Conservation (phyloP, 2,888 invertebrate species). For the Epiblema foenella region DNA sequence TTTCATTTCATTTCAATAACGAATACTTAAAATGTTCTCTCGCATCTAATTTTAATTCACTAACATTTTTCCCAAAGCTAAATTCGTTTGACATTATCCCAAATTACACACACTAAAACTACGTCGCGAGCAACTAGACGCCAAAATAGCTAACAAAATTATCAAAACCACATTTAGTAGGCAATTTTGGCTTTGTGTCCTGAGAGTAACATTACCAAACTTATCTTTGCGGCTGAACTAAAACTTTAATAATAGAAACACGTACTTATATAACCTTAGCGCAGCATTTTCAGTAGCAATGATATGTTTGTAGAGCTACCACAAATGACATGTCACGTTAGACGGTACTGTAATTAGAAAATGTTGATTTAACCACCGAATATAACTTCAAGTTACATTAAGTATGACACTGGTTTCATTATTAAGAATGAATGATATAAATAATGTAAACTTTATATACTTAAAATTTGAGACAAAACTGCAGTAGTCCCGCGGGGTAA, state of each 20-base stretch:
- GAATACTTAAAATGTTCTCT: no score
- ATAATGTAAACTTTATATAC: no score
- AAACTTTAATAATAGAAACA: neutral
- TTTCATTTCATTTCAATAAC: no score
- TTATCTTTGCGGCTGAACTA: constrained; percentile 7
- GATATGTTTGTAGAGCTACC: neutral
- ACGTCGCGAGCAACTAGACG: neutral
- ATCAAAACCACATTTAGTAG: constrained; percentile 16
- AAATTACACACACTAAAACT: neutral
- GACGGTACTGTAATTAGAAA: constrained; percentile 4
- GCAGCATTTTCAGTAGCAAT: neutral
- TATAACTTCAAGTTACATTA: neutral
- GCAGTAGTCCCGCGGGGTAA: no score
- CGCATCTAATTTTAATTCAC: no score
- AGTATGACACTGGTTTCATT: neutral
- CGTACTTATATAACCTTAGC: neutral
- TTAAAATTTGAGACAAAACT: no score
- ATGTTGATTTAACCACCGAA: neutral
- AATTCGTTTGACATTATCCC: neutral
- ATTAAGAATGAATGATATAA: neutral
- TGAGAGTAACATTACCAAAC: neutral
- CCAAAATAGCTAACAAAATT: constrained; percentile 3
- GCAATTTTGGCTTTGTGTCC: neutral
- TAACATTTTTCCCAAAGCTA: neutral
- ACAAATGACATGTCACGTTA: constrained; percentile 6